phyloP scores from a whole-genome alignment of 2,888 invertebrate species.

The Agriopis marginaria region DNA sequence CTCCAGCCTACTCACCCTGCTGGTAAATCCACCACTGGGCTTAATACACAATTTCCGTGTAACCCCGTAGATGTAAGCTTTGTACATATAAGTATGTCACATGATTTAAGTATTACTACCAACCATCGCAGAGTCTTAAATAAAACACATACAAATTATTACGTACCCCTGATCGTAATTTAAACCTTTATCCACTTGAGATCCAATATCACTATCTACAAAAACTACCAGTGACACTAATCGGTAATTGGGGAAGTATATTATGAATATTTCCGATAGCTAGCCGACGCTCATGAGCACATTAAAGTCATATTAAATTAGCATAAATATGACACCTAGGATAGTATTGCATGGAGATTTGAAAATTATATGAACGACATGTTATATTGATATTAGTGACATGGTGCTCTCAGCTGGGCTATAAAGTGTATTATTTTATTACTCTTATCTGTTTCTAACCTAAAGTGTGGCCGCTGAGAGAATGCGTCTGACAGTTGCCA shows the following conservation, averaged over 20 bases:
- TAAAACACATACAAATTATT: conserved; percentile 26
- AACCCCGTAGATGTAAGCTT: not conserved
- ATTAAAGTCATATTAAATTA: conserved; percentile 42
- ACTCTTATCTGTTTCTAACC: conserved; percentile 1
- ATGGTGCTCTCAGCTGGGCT: conserved; percentile 13
- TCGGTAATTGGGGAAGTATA: conserved; percentile 38
- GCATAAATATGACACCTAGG: conserved; percentile 46
- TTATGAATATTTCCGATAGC: conserved; percentile 31
- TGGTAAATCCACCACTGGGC: no score
- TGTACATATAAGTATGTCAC: not conserved
- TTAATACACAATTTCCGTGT: not conserved
- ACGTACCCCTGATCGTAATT: conserved; percentile 19
- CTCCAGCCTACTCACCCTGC: no score
- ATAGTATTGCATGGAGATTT: conserved; percentile 40
- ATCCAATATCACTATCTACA: conserved; percentile 33
- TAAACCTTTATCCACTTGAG: conserved; percentile 31
- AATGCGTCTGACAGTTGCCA: no score
- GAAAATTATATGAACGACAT: conserved; percentile 34
- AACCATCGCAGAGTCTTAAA: not conserved
- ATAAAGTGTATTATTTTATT: conserved; percentile 40
- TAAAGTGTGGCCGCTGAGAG: no score
- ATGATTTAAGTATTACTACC: not conserved
- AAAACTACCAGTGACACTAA: conserved; percentile 37
- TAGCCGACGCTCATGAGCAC: conserved; percentile 29
- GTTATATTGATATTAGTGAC: conserved; percentile 29